Evolutionary conservation across 2,113 vertebrate genomes (phyloP).

Genomic region (Galbula dea): DNA sequence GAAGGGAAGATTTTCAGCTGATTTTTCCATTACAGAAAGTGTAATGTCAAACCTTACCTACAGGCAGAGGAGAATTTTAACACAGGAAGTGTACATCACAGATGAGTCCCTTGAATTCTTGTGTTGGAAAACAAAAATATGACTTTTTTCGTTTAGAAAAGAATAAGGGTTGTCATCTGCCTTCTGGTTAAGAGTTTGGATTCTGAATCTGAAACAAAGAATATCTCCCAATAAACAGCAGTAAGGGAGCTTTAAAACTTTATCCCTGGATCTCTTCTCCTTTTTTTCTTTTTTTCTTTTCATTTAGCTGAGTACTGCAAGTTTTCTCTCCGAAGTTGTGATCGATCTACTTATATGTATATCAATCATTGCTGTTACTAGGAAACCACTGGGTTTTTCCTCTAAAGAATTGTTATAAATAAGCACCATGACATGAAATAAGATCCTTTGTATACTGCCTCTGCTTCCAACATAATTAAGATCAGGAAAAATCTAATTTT

Average conservation of each 20-base stretch:
- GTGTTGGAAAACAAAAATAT: neutral
- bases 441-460: neutral
- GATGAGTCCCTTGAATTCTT: neutral
- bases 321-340: conserved; percentile 24
- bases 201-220: neutral
- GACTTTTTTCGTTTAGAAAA: neutral
- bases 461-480: conserved; percentile 43
- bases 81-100: neutral
- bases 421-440: conserved; percentile 24
- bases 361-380: conserved; percentile 50
- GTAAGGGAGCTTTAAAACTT: neutral
- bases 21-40: neutral
- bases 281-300: neutral
- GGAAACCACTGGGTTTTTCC: conserved; percentile 34
- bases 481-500: conserved; percentile 54
- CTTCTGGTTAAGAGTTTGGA: conserved; percentile 10
- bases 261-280: neutral
- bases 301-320: conserved; percentile 33
- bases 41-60: neutral
- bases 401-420: conserved; percentile 41
- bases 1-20: neutral
- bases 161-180: neutral
- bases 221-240: neutral
- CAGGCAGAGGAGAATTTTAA: neutral
- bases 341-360: conserved; percentile 36